Evolutionary conservation across 2,888 invertebrate genomes (phyloP).

Genomic region (Chaetogeoica ovagalla): DNA sequence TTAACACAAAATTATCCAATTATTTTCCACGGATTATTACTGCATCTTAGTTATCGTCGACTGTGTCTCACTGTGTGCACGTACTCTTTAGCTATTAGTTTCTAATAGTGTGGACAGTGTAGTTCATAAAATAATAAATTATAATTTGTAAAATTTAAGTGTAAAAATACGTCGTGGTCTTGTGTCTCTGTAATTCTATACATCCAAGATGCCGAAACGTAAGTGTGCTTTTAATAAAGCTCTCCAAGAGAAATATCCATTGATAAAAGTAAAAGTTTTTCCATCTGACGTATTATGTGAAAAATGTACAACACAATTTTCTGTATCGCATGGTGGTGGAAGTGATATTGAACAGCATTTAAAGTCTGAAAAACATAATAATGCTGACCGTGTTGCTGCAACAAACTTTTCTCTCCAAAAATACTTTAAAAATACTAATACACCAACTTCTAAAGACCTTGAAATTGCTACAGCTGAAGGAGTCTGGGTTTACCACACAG

Average conservation of each 20-base stretch:
- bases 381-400: conserved; percentile 5
- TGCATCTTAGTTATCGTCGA: neutral
- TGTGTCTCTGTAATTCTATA: neutral
- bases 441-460: conserved; percentile 47
- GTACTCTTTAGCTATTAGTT: neutral
- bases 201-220: conserved; percentile 14
- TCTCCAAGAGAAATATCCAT: conserved; percentile 24
- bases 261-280: neutral
- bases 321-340: conserved; percentile 1
- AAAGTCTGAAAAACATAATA: conserved; percentile 18
- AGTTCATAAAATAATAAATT: neutral
- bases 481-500: conserved; percentile 55
- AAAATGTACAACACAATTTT: conserved; percentile 9
- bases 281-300: conserved; percentile 8
- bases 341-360: conserved; percentile 18
- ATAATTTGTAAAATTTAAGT: neutral
- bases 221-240: conserved; percentile 14
- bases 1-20: conserved; percentile 14
- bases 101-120: neutral
- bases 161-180: neutral
- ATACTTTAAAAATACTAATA: neutral
- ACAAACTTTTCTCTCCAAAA: neutral
- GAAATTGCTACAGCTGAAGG: conserved; percentile 56
- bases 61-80: neutral
- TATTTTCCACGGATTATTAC: conserved; percentile 5